Conservation (phyloP, 64 coral and sea anemone genomes). For the Platygyra sinensis region DNA sequence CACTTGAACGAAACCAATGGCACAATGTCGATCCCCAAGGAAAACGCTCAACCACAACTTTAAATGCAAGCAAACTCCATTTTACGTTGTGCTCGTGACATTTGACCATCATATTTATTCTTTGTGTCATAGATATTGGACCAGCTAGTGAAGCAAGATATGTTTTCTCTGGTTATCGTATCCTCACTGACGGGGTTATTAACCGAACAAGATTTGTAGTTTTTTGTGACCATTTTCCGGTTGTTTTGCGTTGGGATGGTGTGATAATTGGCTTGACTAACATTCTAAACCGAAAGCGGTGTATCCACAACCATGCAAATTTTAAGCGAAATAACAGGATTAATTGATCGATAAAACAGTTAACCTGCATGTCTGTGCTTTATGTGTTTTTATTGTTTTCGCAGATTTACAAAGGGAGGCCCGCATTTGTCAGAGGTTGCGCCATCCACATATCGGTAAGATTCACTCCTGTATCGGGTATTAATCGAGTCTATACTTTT, state of each 20-base stretch:
- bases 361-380: neutral
- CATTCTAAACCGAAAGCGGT: neutral
- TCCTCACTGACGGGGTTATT: neutral
- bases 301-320: neutral
- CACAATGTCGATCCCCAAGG: conserved; percentile 7
- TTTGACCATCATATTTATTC: neutral
- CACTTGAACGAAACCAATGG: neutral
- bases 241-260: neutral
- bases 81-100: neutral
- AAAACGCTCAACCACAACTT: neutral
- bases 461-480: neutral
- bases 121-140: neutral
- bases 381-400: conserved; percentile 40
- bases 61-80: neutral
- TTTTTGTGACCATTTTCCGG: conserved; percentile 9
- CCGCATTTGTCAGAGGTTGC: conserved; percentile 88
- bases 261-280: neutral
- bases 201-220: neutral
- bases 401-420: conserved; percentile 91
- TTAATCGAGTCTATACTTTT: neutral
- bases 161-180: conserved; percentile 5
- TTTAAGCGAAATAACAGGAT: neutral
- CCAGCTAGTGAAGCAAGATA: neutral
- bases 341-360: neutral
- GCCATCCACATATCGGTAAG: conserved; percentile 95